Conservation (phyloP, 2,888 invertebrate species). For the Drosophila sordidapex region DNA sequence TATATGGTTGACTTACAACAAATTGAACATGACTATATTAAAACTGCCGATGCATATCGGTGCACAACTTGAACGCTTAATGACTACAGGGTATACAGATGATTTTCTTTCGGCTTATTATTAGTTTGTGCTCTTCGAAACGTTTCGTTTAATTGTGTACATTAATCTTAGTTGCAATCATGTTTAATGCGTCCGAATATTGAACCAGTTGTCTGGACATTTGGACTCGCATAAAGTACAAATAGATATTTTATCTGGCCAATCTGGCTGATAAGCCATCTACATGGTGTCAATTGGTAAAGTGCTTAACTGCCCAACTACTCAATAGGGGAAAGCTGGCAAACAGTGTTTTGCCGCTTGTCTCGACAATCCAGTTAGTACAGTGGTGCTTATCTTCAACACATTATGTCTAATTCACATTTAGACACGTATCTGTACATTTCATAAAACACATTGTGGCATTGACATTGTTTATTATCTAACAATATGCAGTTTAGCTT, state of each 20-base stretch:
- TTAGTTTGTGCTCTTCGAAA: constrained; percentile 18
- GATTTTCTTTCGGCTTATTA: constrained; percentile 40
- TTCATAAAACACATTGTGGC: constrained; percentile 20
- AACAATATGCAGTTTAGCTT: constrained; percentile 19
- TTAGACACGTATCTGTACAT: constrained; percentile 28
- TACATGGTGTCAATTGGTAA: constrained; percentile 15
- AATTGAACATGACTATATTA: background rate
- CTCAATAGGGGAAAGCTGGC: constrained; percentile 41
- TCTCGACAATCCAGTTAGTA: constrained; percentile 21
- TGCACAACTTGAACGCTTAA: background rate
- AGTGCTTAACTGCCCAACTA: constrained; percentile 3
- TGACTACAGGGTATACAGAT: constrained; percentile 40
- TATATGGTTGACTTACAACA: background rate
- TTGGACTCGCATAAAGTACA: constrained; percentile 24
- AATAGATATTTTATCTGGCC: constrained; percentile 35
- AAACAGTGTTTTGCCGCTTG: constrained; percentile 9
- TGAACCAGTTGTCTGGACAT: constrained; percentile 38
- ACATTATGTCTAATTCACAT: constrained; percentile 30
- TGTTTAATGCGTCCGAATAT: constrained; percentile 26
- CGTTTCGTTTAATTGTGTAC: constrained; percentile 39
- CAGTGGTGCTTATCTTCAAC: constrained; percentile 25
- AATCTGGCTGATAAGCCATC: constrained; percentile 8
- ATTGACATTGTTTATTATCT: constrained; percentile 68
- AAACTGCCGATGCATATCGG: background rate
- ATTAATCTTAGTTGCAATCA: constrained; percentile 52